Conservation (phyloP, 2,113 vertebrate genomes). For the Clinocottus analis region DNA sequence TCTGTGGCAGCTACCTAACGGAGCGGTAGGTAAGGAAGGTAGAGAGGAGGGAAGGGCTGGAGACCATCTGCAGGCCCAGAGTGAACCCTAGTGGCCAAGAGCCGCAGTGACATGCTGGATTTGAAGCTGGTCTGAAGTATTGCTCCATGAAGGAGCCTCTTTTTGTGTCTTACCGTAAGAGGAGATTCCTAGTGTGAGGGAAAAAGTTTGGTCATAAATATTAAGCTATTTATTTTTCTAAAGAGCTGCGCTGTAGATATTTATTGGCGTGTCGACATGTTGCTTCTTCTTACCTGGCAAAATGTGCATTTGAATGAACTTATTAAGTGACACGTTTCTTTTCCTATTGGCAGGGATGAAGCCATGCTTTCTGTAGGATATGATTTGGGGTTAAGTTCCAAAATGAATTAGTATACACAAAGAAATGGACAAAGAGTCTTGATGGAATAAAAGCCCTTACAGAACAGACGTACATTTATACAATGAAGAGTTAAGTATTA, state of each 20-base stretch:
- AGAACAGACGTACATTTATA: not conserved
- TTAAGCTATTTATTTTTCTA: not conserved
- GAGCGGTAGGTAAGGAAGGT: slow-evolving; percentile 46
- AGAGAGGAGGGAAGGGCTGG: slow-evolving; percentile 32
- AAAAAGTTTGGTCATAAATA: not conserved
- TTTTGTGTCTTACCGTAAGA: not conserved
- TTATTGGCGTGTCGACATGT: not conserved
- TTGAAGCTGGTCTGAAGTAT: not conserved
- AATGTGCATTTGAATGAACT: not conserved
- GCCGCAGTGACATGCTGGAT: slow-evolving; percentile 29
- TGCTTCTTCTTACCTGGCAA: not conserved
- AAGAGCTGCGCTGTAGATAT: not conserved
- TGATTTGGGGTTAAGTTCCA: not conserved
- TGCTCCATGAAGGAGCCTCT: slow-evolving; percentile 6
- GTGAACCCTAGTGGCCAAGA: slow-evolving; percentile 77
- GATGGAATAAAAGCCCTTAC: not conserved
- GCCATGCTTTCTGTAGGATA: not conserved
- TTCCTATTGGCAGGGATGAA: not conserved
- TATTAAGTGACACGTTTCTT: not conserved
- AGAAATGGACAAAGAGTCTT: not conserved
- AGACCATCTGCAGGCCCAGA: slow-evolving; percentile 53
- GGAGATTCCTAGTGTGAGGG: not conserved
- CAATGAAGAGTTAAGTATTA: not conserved
- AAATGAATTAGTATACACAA: not conserved
- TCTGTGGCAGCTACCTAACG: slow-evolving; percentile 79